A percentile compares a stretch with the other conserved stretches of the same genome.
Evolutionary conservation across 2,113 vertebrate genomes (phyloP).

Genomic region (Chinchilla lanigera): DNA sequence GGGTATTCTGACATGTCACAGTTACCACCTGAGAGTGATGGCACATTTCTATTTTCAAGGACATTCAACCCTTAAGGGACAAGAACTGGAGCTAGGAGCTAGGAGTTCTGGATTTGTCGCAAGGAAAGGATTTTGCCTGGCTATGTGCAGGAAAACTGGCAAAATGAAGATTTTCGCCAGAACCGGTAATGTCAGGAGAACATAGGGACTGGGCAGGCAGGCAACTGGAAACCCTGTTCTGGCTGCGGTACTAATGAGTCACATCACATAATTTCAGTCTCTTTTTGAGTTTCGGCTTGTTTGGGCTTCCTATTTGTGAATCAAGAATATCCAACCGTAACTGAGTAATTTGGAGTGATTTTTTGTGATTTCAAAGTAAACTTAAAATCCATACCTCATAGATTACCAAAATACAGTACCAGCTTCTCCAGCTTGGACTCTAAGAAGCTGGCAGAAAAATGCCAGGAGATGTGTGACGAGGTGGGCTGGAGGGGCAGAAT

Average conservation of each 20-base stretch:
- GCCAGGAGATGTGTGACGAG: too few relatives aligned
- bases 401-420: not conserved
- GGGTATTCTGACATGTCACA: not conserved
- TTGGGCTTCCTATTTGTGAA: not conserved
- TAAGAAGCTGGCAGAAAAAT: not conserved
- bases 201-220: not conserved
- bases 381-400: not conserved
- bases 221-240: not conserved
- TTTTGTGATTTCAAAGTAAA: not conserved
- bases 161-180: not conserved
- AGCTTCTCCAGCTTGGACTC: not conserved
- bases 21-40: not conserved
- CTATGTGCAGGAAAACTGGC: not conserved
- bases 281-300: not conserved
- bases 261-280: not conserved
- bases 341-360: not conserved
- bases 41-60: not conserved
- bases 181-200: accelerated
- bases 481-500: accelerated
- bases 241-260: not conserved
- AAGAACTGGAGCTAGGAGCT: not conserved
- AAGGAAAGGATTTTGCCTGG: not conserved
- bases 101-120: not conserved
- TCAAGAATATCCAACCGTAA: not conserved
- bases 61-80: not conserved